Conservation (phyloP, 2,888 invertebrate species). For the Sycophila texana region DNA sequence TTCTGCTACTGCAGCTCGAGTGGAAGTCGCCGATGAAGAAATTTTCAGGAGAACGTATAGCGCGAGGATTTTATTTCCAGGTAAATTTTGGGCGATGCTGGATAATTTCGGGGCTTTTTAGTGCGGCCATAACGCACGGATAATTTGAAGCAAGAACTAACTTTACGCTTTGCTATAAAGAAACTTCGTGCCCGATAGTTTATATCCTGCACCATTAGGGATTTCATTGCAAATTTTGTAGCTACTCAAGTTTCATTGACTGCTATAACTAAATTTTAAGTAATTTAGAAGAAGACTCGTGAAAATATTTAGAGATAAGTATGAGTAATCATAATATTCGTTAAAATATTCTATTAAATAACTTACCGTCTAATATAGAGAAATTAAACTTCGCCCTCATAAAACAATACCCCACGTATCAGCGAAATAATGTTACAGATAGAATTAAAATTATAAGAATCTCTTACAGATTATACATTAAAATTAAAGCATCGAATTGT, state of each 20-base stretch:
- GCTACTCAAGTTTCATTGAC: slow-evolving; percentile 17
- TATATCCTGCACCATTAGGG: slow-evolving; percentile 23
- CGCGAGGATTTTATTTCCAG: slow-evolving; percentile 7
- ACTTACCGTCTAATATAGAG: too few relatives aligned
- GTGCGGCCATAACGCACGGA: slow-evolving; percentile 19
- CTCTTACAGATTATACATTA: background rate
- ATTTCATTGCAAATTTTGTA: slow-evolving; percentile 37
- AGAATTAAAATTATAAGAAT: background rate
- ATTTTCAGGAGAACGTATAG: too few relatives aligned
- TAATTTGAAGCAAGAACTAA: slow-evolving; percentile 42
- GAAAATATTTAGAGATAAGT: too few relatives aligned
- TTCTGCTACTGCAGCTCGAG: too few relatives aligned
- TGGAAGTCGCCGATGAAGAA: too few relatives aligned
- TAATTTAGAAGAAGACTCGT: too few relatives aligned
- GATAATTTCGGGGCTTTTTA: slow-evolving; percentile 30
- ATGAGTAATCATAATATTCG: too few relatives aligned
- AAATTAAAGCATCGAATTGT: background rate
- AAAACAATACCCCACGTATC: background rate
- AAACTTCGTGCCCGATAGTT: slow-evolving; percentile 36
- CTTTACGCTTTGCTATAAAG: slow-evolving; percentile 34
- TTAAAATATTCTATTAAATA: too few relatives aligned
- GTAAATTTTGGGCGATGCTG: background rate
- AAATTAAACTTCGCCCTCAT: too few relatives aligned
- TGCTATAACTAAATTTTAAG: background rate
- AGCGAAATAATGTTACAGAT: too few relatives aligned